Base-by-base conservation (phyloP, 2,797 vertebrate genomes). In the Sebastes steindachneri region DNA sequence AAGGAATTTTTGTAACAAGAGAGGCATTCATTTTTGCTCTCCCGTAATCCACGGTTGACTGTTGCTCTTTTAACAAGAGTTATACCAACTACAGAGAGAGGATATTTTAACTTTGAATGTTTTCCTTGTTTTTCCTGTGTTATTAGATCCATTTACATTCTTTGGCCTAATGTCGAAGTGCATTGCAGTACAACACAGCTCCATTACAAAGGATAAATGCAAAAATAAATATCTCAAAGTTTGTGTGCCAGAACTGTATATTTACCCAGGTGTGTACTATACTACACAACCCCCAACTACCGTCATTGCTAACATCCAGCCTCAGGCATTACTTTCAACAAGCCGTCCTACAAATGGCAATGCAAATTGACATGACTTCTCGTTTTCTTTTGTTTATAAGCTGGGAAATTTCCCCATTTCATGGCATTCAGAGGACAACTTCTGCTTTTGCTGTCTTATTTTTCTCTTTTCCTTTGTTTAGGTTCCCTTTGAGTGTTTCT, bases 311-410 rank as follows among this genome's bases (percentile, higher is more conserved):
- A 70, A 76, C 57, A 73, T 81, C 7, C 35, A 48, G 54, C 89
- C 87, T 77, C 63, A 66, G 83, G 90, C 80, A 10, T 68, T 71
- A 26, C 65, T 83, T 91, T 89, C 23, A 87, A 88, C 75, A 75
- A 84, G 21, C 77, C 73, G 57, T 57, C 71, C 65, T 71, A 80
- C 57, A 80, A 85, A 86, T 89, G 53, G 28, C 77, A 69, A 92
- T 88, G 92, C 90, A 92, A 93, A 94, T 91, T 68, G 35, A 71
- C 25, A 29, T 4, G 8, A 92, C 94, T 94, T 93, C 94, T 92
- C 80, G 3, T 93, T 93, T 92, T 92, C 75, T 86, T 83, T 89
- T 93, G 88, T 92, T 89, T 91, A 41, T 67, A 73, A 83, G 65
- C 63, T 72, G 68, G 75, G 37, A 82, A 75, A 90, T 92, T 91